Base-by-base conservation (phyloP, 1,140 invertebrate genomes). In the Pseudomyrmex sp. region DNA sequence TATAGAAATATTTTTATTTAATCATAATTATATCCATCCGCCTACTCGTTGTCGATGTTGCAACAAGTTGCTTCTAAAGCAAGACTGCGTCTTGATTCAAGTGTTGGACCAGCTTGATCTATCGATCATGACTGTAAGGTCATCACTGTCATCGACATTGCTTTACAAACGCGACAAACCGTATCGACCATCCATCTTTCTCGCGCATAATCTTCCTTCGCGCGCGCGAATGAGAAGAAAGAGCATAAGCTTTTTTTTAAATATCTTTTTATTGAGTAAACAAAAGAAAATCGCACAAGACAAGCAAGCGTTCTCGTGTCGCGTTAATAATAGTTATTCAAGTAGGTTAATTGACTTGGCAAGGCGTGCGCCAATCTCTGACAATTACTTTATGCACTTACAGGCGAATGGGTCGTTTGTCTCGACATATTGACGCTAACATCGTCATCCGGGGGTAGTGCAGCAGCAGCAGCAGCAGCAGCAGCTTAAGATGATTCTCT, bases 401-500 rank as follows among this genome's bases (percentile, higher is more conserved):
- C 26, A 15, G 13, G 2, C 35, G 26, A n/a, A 26, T 26, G 26
- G 44, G 2, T 52, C 63, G 13, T 48, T 50, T 35, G 15, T 18
- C 26, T 13, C 20, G 52, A 18, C 20, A 70, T 72, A 80, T 80
- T 59, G 66, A 70, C 66, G 76, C n/a, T 59, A 70, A 79, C 20
- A n/a, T 80, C 59, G 56, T 54, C 48, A 76, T 66, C 74, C 66
- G 35, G 35, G 35, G 35, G 5, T 35, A 7, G 35, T 10, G 35
- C 9, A 23, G 48, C 77, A 13, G 56, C 5, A 35, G 35, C 35
- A 82, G 84, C 88, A 68, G 84, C 72, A n/a, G n/a, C n/a, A n/a
- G n/a, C n/a, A n/a, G n/a, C n/a, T 84, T 86, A 83, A 74, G 86
- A 84, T 73, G 70, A 56, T 88, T 88, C 68, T 77, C 61, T 68